Base-by-base conservation (phyloP, 2,888 invertebrate genomes). In the Hirtodrosophila confusa region DNA sequence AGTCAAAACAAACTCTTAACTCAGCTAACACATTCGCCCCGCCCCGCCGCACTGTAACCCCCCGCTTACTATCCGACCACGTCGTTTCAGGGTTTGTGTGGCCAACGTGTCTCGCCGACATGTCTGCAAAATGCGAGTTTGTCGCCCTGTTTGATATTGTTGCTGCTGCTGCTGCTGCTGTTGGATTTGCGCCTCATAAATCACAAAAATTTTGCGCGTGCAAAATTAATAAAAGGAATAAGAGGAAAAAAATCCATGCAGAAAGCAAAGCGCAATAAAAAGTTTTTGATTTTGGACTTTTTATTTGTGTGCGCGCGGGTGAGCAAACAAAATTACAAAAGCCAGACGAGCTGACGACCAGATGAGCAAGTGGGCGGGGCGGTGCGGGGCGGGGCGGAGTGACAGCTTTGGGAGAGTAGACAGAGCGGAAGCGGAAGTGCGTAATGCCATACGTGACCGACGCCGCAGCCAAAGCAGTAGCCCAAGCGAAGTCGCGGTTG, bases 141-240 rank as follows among this genome's bases (percentile, higher is more conserved):
- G 78, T 78, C 63, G 69, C 57, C 35, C 17, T 36, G 40, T 40
- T 57, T 63, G 29, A 49, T 44, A 12, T 39, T 47, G 40, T 57
- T 62, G 36, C 39, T 40, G 40, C 7, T 63, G 44, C n/a, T 58
- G 40, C 4, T 45, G 55, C 36, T 80, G 51, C 44, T 73, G 78
- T 73, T 75, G 66, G 45, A 67, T 76, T 72, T 82, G 76, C 76
- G 82, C 65, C 76, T 75, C 85, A 85, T 82, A 82, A 82, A 85
- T 82, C 85, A 82, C 68, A 70, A 57, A 67, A 63, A 63, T 75
- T 57, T 68, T 70, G 69, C 68, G 76, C 76, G 74, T 80, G 74
- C 68, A 73, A 84, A 82, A 80, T 77, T 73, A 64, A 63, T 73
- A 73, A 73, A 50, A 61, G 53, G 36, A 44, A 53, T 11, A 17